Percentiles rank a stretch among this genome's conserved stretches.
phyloP scores from a whole-genome alignment of 2,113 vertebrate genomes.

The Zosterops borbonicus region DNA sequence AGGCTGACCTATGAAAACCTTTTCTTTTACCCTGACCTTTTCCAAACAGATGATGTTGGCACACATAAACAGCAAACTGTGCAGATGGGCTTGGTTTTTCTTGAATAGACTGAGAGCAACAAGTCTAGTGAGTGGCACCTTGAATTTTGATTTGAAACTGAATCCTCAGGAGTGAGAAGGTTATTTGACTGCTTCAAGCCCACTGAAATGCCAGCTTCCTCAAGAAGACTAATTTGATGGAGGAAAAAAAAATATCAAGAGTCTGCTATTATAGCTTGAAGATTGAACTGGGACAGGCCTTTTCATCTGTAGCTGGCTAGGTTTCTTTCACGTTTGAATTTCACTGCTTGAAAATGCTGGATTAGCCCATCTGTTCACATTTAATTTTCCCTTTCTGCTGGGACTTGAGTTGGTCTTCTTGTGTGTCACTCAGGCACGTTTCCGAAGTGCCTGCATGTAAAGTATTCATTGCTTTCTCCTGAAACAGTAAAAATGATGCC shows the following conservation, averaged over 20 bases:
- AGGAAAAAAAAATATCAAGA: neutral
- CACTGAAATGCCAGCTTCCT: neutral
- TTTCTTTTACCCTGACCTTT: neutral
- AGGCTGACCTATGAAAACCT: neutral
- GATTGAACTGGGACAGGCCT: slow-evolving; percentile 24
- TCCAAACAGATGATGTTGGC: neutral
- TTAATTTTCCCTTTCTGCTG: slow-evolving; percentile 52
- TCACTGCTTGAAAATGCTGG: slow-evolving; percentile 31
- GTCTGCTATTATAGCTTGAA: slow-evolving; percentile 8
- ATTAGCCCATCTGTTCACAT: slow-evolving; percentile 53
- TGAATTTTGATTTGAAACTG: slow-evolving; percentile 55
- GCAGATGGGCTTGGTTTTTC: neutral
- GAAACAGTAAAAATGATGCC: slow-evolving; percentile 3
- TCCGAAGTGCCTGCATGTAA: neutral
- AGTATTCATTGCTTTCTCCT: neutral
- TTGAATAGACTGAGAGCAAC: slow-evolving; percentile 16
- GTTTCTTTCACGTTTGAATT: slow-evolving; percentile 34
- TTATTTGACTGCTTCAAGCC: slow-evolving; percentile 35
- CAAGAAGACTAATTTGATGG: slow-evolving; percentile 12
- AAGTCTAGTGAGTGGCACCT: slow-evolving; percentile 5
- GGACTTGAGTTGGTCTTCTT: slow-evolving; percentile 12
- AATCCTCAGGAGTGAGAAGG: slow-evolving; percentile 27
- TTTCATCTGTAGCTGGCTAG: slow-evolving; percentile 26
- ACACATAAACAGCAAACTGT: neutral
- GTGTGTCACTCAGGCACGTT: neutral